Percentiles rank a stretch among this genome's conserved stretches.
Evolutionary conservation across 2,797 vertebrate species (phyloP).

Genomic region (Poecilia gillii): DNA sequence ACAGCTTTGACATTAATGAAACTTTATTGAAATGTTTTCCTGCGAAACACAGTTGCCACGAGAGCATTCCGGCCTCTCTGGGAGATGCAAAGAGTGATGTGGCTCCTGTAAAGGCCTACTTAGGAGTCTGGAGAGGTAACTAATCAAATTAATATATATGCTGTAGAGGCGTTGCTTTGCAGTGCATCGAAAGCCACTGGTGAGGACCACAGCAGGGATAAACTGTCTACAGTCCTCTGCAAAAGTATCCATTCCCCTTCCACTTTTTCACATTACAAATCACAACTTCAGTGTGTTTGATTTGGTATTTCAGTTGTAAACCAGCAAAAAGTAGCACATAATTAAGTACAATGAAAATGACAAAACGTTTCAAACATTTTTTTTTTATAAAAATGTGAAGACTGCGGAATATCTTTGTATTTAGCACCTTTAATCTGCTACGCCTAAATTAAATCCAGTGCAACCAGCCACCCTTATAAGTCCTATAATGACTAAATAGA

Average conservation of each 20-base stretch:
- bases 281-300: background rate
- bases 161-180: constrained; percentile 36
- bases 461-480: background rate
- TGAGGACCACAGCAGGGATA: constrained; percentile 36
- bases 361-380: background rate
- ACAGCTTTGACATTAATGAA: constrained; percentile 64
- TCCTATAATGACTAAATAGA: background rate
- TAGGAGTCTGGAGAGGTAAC: constrained; percentile 52
- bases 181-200: constrained; percentile 47
- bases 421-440: background rate
- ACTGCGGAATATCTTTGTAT: background rate
- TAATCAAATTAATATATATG: constrained; percentile 67
- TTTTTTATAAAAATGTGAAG: background rate
- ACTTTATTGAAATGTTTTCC: constrained; percentile 66
- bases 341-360: background rate
- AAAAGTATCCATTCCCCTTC: background rate
- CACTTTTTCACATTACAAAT: background rate
- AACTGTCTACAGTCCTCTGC: background rate
- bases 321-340: background rate
- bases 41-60: constrained; percentile 39
- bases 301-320: background rate
- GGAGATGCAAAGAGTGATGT: constrained; percentile 44
- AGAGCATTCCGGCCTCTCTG: constrained; percentile 26
- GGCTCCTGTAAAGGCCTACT: constrained; percentile 51
- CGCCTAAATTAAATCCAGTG: background rate